Percentiles rank a stretch among this genome's conserved stretches.
phyloP scores from a whole-genome alignment of 1,140 invertebrate species.

The Lepidurus apus region DNA sequence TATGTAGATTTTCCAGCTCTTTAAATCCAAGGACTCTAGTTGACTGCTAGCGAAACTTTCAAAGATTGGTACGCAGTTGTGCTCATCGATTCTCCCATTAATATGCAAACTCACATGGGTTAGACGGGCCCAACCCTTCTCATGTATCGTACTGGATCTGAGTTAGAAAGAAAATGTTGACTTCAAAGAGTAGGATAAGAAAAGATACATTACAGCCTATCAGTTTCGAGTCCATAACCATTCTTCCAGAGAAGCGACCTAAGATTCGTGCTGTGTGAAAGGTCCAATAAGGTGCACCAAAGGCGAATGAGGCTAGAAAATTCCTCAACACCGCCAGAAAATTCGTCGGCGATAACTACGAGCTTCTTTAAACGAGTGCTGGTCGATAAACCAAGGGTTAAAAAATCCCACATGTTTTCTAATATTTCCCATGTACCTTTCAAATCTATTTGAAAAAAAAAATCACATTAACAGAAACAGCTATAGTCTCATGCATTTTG shows the following conservation, averaged over 20 bases:
- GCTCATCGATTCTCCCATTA: not conserved
- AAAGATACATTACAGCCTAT: no score
- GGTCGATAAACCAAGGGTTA: not conserved
- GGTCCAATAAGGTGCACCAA: no score
- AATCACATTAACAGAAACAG: not conserved
- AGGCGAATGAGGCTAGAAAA: not conserved
- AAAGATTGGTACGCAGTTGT: not conserved
- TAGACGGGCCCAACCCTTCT: not conserved
- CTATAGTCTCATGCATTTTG: not conserved
- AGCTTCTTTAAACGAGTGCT: not conserved
- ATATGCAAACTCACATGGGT: not conserved
- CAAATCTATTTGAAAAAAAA: not conserved
- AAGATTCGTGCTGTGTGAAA: no score
- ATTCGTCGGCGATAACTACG: not conserved
- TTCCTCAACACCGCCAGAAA: not conserved
- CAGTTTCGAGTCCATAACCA: no score
- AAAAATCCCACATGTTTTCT: not conserved
- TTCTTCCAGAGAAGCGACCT: no score
- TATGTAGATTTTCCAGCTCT: not conserved
- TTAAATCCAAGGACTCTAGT: not conserved
- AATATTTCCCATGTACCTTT: not conserved
- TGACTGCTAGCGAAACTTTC: not conserved
- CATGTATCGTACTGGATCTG: not conserved
- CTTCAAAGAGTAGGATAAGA: no score
- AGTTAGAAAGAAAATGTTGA: no score